A percentile compares a stretch with the other conserved stretches of the same genome.
phyloP scores from a whole-genome alignment of 2,113 vertebrate genomes.

The Cichladusa arquata region DNA sequence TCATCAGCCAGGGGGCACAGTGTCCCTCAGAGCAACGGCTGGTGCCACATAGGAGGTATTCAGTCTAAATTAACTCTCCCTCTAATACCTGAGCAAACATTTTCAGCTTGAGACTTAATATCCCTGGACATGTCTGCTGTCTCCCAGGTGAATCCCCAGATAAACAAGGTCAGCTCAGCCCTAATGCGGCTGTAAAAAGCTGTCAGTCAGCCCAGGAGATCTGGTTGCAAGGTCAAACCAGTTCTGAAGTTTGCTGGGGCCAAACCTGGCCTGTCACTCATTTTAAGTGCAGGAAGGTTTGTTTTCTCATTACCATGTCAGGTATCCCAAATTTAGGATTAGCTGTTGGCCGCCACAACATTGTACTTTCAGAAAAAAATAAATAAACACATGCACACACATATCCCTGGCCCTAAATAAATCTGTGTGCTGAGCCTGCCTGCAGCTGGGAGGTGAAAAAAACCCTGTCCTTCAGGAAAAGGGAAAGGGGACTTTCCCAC shows the following conservation, averaged over 20 bases:
- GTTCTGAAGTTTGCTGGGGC: constrained; percentile 67
- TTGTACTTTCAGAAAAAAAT: background rate
- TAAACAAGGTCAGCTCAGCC: constrained; percentile 71
- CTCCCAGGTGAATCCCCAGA: constrained; percentile 71
- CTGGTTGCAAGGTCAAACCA: constrained; percentile 69
- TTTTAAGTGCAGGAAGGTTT: constrained; percentile 65
- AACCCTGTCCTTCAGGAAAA: background rate
- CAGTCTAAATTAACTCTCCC: constrained; percentile 56
- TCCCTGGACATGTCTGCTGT: constrained; percentile 65
- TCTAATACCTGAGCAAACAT: constrained; percentile 69
- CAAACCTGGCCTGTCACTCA: constrained; percentile 59
- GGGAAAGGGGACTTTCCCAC: background rate
- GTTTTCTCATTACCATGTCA: constrained; percentile 56
- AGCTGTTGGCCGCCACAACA: background rate
- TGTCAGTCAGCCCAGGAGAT: constrained; percentile 70
- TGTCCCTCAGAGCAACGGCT: background rate
- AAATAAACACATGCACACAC: background rate
- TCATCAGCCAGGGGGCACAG: background rate
- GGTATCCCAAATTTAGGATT: constrained; percentile 62
- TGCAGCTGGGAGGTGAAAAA: constrained; percentile 19
- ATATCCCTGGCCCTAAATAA: background rate
- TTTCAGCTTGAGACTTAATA: constrained; percentile 62
- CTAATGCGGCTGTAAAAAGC: constrained; percentile 64
- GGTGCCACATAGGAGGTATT: constrained; percentile 56
- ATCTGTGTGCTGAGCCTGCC: background rate